phyloP scores from a whole-genome alignment of 1,140 invertebrate genomes.

The Drosophila hydei region DNA sequence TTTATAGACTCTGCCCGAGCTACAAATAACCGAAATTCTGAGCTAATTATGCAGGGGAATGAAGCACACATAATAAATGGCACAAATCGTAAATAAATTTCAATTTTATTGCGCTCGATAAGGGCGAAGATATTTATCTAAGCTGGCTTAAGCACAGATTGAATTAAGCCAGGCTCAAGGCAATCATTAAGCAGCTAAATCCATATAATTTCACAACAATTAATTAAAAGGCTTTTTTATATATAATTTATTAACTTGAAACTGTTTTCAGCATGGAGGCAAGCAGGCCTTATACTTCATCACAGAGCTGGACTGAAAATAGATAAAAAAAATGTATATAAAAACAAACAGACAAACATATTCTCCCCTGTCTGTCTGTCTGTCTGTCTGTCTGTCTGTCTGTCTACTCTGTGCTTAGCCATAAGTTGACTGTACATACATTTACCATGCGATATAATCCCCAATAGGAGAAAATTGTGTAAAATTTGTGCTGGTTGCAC shows the following conservation, averaged over 20 bases:
- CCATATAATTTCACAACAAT: too few species aligned
- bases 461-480: conserved; percentile 77
- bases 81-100: conserved; percentile 4
- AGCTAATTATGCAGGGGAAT: conserved; percentile 8
- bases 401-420: conserved; percentile 15
- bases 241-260: not conserved
- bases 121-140: conserved; percentile 6
- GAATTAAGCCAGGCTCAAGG: not conserved
- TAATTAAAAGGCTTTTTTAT: too few species aligned
- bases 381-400: not conserved
- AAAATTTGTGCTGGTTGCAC: conserved; percentile 79
- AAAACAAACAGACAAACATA: not conserved
- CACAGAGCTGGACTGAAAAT: not conserved
- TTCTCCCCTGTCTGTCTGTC: too few species aligned
- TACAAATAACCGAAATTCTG: not conserved
- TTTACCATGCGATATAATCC: conserved; percentile 57
- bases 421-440: conserved; percentile 39
- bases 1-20: not conserved
- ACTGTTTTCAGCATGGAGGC: not conserved
- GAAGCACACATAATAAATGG: not conserved
- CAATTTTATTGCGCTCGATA: conserved; percentile 11
- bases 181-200: too few species aligned
- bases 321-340: too few species aligned
- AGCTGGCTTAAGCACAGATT: not conserved
- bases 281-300: too few species aligned